Conservation (phyloP, 2,113 vertebrate species). For the Maccullochella peelii region DNA sequence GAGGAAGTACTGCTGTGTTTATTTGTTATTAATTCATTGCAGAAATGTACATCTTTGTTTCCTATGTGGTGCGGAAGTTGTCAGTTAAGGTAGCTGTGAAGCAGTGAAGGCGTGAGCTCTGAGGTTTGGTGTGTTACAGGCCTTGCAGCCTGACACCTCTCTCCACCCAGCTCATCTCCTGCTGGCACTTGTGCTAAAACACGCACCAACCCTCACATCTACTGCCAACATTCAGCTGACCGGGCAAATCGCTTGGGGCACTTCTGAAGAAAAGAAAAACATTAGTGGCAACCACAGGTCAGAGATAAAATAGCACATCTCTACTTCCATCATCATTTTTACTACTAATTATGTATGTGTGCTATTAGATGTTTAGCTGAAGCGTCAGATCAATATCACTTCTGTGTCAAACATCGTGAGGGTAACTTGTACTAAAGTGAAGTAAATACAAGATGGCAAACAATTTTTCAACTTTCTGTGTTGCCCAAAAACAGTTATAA, state of each 20-base stretch:
- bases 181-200: neutral
- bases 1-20: constrained; percentile 59
- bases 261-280: constrained; percentile 10
- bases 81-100: constrained; percentile 44
- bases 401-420: neutral
- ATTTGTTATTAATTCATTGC: constrained; percentile 19
- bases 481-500: neutral
- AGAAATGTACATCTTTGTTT: constrained; percentile 4
- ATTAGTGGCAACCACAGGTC: neutral
- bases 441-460: neutral
- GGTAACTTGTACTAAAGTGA: neutral
- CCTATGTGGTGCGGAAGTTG: constrained; percentile 26
- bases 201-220: neutral
- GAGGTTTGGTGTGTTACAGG: constrained; percentile 44
- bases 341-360: neutral
- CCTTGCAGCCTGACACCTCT: constrained; percentile 70
- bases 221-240: constrained; percentile 10
- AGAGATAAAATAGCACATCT: constrained; percentile 3
- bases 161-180: constrained; percentile 48
- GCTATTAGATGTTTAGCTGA: neutral
- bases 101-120: constrained; percentile 45
- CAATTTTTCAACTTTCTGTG: neutral
- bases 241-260: constrained; percentile 44
- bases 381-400: neutral
- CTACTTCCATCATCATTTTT: constrained; percentile 12